Percentiles rank a stretch among this genome's conserved stretches.
Conservation (phyloP, 1,140 invertebrate genomes). For the Aphis gossypii region DNA sequence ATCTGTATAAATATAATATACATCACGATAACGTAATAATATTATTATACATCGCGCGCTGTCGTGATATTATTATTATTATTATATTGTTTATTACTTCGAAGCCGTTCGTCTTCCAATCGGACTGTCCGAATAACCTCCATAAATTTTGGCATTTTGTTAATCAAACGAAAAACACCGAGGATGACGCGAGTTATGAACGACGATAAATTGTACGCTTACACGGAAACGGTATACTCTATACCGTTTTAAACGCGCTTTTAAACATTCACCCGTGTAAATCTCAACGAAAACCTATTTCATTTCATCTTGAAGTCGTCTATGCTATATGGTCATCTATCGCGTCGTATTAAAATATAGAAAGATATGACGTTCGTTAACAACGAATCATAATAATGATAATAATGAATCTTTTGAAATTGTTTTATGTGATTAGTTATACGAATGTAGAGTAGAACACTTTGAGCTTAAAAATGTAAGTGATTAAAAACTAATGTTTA, state of each 20-base stretch:
- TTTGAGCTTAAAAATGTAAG: background rate
- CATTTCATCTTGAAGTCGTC: background rate
- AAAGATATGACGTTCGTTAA: too few species aligned
- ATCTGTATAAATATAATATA: slow-evolving; percentile 12
- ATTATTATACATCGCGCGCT: background rate
- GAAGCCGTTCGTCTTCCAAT: background rate
- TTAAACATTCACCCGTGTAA: background rate
- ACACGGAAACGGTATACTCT: background rate
- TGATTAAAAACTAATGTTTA: background rate
- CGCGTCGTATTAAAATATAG: too few species aligned
- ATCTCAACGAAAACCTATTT: background rate
- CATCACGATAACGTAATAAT: background rate
- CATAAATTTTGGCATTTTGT: background rate
- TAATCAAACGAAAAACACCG: background rate
- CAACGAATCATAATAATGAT: background rate
- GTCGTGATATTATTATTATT: background rate
- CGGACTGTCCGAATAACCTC: background rate
- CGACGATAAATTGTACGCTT: background rate
- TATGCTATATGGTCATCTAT: background rate
- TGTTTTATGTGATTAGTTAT: too few species aligned
- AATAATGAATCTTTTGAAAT: background rate
- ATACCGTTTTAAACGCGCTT: background rate
- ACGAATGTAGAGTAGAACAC: background rate
- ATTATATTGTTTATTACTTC: background rate
- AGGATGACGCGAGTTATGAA: background rate